Conservation (phyloP, 2,888 invertebrate species). For the Stenurella melanura region DNA sequence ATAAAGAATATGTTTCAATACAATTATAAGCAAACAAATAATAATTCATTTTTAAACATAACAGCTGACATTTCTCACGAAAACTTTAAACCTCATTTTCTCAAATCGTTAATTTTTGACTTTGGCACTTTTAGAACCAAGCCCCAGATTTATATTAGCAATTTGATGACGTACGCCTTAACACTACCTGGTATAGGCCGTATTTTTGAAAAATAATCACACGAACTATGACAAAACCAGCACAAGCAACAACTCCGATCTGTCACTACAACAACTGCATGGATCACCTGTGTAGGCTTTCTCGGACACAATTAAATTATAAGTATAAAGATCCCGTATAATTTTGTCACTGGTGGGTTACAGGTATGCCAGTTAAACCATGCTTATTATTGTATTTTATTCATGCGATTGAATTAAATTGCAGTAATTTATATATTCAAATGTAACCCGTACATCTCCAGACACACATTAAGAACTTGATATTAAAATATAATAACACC, state of each 20-base stretch:
- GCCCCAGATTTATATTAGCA: too few relatives aligned
- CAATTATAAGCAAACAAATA: too few relatives aligned
- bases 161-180: too few relatives aligned
- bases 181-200: too few relatives aligned
- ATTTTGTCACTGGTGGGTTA: slow-evolving; percentile 27
- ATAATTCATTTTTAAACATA: too few relatives aligned
- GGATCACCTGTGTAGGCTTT: slow-evolving; percentile 1
- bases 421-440: slow-evolving; percentile 69
- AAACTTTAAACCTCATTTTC: too few relatives aligned
- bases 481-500: slow-evolving; percentile 72
- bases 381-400: slow-evolving; percentile 57
- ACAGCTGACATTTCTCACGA: too few relatives aligned
- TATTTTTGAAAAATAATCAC: too few relatives aligned
- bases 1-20: too few relatives aligned
- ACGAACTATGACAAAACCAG: neutral
- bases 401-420: slow-evolving; percentile 65
- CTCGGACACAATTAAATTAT: slow-evolving; percentile 22
- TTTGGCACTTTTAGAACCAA: too few relatives aligned
- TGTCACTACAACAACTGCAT: neutral
- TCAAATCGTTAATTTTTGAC: too few relatives aligned
- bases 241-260: neutral
- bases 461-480: slow-evolving; percentile 66
- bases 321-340: slow-evolving; percentile 27
- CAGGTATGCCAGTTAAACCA: neutral
- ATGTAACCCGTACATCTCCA: slow-evolving; percentile 62